Conservation (phyloP, 2,888 invertebrate genomes). For the Psococerastis gibbosa region DNA sequence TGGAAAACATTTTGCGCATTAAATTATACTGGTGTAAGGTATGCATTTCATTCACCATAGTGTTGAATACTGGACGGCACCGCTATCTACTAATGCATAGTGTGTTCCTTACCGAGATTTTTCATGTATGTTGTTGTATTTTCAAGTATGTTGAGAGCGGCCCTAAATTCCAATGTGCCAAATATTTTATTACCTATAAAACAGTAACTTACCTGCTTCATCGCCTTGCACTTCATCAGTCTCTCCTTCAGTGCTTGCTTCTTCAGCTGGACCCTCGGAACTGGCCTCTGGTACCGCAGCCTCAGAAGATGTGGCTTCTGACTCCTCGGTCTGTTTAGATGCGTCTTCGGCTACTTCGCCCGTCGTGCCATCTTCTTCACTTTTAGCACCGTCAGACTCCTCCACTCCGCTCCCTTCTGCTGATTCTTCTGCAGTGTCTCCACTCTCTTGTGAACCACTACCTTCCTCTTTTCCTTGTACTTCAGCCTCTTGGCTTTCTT, state of each 20-base stretch:
- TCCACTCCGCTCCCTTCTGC: slow-evolving; percentile 11
- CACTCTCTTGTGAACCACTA: no score
- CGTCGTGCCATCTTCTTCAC: slow-evolving; percentile 11
- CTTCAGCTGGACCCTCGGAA: slow-evolving; percentile 16
- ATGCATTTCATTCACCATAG: no score
- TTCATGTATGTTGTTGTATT: no score
- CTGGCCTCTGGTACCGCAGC: neutral
- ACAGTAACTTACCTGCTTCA: slow-evolving; percentile 12
- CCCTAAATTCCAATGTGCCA: no score
- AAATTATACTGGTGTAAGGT: no score
- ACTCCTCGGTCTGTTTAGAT: slow-evolving; percentile 15
- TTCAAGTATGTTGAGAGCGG: no score
- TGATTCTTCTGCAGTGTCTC: slow-evolving; percentile 15
- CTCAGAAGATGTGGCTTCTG: neutral
- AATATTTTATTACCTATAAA: no score
- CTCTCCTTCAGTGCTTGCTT: slow-evolving; percentile 15
- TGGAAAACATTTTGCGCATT: no score
- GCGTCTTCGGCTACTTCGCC: slow-evolving; percentile 16
- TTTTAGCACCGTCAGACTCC: slow-evolving; percentile 14
- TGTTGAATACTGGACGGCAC: no score
- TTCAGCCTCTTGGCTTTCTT: slow-evolving; percentile 15
- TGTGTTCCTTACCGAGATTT: no score
- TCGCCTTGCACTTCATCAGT: slow-evolving; percentile 16
- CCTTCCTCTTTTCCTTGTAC: slow-evolving; percentile 16
- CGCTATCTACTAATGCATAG: no score